A percentile compares a stretch with the other conserved stretches of the same genome.
Conservation (phyloP, 2,113 vertebrate genomes). For the Baryphthengus martii region DNA sequence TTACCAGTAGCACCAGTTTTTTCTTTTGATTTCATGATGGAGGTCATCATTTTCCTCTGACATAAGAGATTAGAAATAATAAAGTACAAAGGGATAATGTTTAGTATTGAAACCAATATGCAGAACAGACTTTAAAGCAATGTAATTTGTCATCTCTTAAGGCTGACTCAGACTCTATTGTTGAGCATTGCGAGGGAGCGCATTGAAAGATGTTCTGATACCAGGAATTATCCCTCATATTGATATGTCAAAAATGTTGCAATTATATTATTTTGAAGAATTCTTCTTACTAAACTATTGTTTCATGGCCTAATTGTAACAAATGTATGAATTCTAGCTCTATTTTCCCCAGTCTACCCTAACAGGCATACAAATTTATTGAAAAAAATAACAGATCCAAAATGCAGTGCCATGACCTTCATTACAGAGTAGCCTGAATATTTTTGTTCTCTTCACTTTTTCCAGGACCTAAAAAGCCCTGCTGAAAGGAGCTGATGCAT, state of each 20-base stretch:
- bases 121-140: neutral
- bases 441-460: conserved; percentile 25
- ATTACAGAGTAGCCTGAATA: neutral
- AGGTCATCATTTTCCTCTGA: neutral
- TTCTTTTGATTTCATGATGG: neutral
- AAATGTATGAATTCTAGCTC: neutral
- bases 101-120: neutral
- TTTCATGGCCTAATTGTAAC: neutral
- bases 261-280: neutral
- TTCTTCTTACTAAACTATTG: neutral
- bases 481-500: neutral
- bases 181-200: neutral
- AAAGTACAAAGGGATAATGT: neutral
- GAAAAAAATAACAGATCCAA: neutral
- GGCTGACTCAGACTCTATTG: neutral
- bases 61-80: neutral
- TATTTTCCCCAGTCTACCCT: neutral
- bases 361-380: neutral
- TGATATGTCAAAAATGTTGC: neutral
- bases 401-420: neutral
- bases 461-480: neutral
- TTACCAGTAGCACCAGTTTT: neutral
- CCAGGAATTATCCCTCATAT: neutral
- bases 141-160: neutral
- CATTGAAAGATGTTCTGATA: neutral